phyloP scores from a whole-genome alignment of 2,113 vertebrate species.

The Corvus cornix region DNA sequence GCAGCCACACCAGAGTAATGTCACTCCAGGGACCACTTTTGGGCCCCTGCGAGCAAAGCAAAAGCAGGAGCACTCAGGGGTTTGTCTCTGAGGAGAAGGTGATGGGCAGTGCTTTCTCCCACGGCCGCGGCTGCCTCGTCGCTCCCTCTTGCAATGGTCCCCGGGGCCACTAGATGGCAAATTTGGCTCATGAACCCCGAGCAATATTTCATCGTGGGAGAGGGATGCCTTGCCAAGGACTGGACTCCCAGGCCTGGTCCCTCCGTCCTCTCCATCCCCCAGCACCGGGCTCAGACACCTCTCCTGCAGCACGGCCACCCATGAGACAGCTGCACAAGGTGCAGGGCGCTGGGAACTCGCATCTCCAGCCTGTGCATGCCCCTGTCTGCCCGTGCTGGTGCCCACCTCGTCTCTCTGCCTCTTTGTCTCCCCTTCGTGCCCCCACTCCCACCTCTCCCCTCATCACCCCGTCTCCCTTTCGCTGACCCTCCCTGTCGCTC shows the following conservation, averaged over 20 bases:
- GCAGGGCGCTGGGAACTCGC: background rate
- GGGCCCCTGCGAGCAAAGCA: background rate
- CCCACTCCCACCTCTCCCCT: background rate
- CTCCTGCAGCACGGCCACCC: fast-evolving
- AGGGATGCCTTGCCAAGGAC: fast-evolving
- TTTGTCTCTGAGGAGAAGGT: background rate
- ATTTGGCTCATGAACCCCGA: background rate
- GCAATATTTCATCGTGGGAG: background rate
- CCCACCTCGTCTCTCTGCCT: background rate
- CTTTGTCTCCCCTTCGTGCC: background rate
- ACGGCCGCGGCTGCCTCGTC: background rate
- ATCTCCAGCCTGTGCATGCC: background rate
- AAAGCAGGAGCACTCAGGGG: background rate
- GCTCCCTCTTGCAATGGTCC: slow-evolving; percentile 26
- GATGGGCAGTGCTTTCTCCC: background rate
- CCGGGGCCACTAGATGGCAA: slow-evolving; percentile 63
- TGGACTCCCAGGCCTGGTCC: background rate
- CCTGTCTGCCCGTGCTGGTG: fast-evolving
- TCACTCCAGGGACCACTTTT: background rate
- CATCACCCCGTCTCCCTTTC: background rate
- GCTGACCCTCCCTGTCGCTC: background rate
- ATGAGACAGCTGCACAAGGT: background rate
- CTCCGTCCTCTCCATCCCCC: background rate
- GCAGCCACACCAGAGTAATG: background rate
- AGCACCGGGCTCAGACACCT: fast-evolving